Base-by-base conservation (phyloP, 2,888 invertebrate genomes). In the Salpingus planirostris region DNA sequence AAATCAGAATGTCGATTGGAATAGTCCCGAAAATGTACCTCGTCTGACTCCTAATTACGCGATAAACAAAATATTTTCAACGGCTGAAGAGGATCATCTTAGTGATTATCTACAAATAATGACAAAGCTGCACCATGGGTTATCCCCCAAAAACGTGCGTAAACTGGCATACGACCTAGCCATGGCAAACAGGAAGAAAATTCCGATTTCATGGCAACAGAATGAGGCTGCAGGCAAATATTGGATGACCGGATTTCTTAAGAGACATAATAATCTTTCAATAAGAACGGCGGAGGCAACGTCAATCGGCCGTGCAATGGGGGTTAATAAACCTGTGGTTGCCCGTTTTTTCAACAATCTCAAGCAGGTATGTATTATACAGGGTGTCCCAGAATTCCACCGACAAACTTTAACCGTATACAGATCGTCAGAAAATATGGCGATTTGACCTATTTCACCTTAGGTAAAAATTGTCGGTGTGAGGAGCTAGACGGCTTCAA, bases 131-230 rank as follows among this genome's bases (percentile, higher is more conserved):
- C 8, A 23, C 11, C 23, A 23, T 23, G 23, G 23, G 5, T 23
- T 23, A 10, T 5, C 23, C 8, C 23, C 23, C 5, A 23, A 23
- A 11, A 11, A 5, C 10, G 23, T 10, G 7, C 5, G 23, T 8
- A 23, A 23, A 23, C 23, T 23, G 8, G 23, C 23, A 11, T 23
- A 23, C 10, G 23, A 23, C 4, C 4, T 23, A 11, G 23, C 23
- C 5, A 10, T 23, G 5, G 23, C 23, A 6, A 23, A 23, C 11
- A 23, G 10, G 5, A 23, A 23, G 11, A 5, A 10, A 23, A 23
- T 23, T 4, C 23, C 23, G 7, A 4, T 4, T 5, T 23, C 23
- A 8, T 23, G 23, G 23, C 5, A 7, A 8, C 7, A 23, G 4
- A 23, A 23, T 11, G 10, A 23, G 10, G 5, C 11, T 10, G 23